Evolutionary conservation across 2,113 vertebrate genomes (phyloP).

Genomic region (Osmerus eperlanus): DNA sequence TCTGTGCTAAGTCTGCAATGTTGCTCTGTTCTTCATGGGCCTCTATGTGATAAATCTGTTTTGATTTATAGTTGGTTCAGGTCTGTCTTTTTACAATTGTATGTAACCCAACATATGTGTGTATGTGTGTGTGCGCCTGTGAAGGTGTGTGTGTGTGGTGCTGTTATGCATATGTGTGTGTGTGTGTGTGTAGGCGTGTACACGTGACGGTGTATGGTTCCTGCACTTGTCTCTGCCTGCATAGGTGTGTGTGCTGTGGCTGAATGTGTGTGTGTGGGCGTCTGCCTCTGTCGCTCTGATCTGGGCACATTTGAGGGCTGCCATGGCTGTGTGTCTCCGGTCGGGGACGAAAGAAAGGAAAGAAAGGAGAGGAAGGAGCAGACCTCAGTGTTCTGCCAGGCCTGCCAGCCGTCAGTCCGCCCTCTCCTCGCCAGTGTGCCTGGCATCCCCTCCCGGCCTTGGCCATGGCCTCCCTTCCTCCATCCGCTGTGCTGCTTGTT

Average conservation of each 20-base stretch:
- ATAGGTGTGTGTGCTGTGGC: not conserved
- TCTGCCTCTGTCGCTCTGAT: not conserved
- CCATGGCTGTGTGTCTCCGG: not conserved
- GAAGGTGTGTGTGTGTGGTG: not conserved
- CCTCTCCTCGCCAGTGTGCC: no score
- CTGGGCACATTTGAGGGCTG: not conserved
- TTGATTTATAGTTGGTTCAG: no score
- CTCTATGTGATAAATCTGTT: no score
- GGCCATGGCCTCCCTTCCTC: slow-evolving; percentile 32
- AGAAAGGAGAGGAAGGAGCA: not conserved
- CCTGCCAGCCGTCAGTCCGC: no score
- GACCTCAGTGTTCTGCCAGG: no score
- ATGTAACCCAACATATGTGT: not conserved
- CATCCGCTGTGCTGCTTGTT: slow-evolving; percentile 27
- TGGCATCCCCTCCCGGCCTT: slow-evolving; percentile 20
- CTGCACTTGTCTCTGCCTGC: not conserved
- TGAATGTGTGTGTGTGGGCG: not conserved
- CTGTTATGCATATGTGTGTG: not conserved
- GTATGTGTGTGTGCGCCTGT: not conserved
- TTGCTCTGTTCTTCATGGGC: no score
- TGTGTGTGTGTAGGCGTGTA: not conserved
- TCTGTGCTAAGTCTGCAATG: slow-evolving; percentile 11
- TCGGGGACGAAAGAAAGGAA: not conserved
- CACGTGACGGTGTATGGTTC: not conserved
- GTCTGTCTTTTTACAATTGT: no score